Evolutionary conservation across 2,797 vertebrate genomes (phyloP), one percentile per base, ranked within the genome.

Genomic region (Bradypodion ventrale): DNA sequence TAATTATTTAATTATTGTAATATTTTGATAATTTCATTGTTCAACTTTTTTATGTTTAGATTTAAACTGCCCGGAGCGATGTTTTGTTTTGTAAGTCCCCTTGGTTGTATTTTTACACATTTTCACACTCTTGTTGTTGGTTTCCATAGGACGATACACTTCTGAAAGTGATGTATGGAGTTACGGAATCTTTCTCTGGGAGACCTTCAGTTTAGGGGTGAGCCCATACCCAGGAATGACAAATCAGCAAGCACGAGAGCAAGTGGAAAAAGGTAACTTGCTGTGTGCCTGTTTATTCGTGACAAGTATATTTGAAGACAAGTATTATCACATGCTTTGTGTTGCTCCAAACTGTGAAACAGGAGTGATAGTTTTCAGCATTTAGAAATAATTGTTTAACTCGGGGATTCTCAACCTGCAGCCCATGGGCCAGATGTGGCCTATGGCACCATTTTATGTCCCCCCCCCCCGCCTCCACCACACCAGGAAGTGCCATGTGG

Each of bases 141-240:
- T n/a, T n/a, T n/a, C 29, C 68, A 19, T 93, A 99, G 98, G 98
- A 70, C 97, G 98, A 95, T 99, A 99, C 93, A 99, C 98, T 87
- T 99, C 98, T 27, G 98, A 99, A 92, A 99, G 98, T 80, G 98
- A 99, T 1, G 96, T 98, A 40, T 99, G 98, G 98, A 99, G 98
- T 86, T 99, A 98, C 46, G 98, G 98, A 44, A 98, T 99, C 85
- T 97, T 99, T 65, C 94, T 99, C 46, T 99, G 98, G 98, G 98
- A 99, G 93, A 99, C 98, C 3, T 99, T 99, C 94, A 99, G 98
- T 90, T 93, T 99, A 78, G 98, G 98, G 46, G 96, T 99, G 75
- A 99, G 98, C 94, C 98, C 98, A 0, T 99, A 99, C 89, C 98
- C 98, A 1, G 98, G 98, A 84, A 99, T 99, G 98, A 99, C 98